A percentile compares a stretch with the other conserved stretches of the same genome.
Conservation (phyloP, 2,797 vertebrate genomes). For the Emydoidea blandingii region DNA sequence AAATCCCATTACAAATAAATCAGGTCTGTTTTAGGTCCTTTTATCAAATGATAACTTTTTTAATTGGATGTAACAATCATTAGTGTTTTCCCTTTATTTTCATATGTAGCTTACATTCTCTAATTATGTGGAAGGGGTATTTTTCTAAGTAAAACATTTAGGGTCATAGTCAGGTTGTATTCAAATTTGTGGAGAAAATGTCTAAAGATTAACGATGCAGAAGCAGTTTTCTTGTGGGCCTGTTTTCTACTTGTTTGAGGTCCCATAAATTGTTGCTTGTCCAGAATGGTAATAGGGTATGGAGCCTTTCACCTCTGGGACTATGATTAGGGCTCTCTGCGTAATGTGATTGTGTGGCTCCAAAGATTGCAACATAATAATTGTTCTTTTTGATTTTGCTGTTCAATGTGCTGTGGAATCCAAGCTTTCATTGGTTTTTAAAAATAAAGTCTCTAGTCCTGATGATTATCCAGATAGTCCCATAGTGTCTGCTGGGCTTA, state of each 20-base stretch:
- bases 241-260: conserved; percentile 15
- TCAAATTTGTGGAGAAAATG: conserved; percentile 32
- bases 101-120: conserved; percentile 35
- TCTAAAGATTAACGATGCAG: conserved; percentile 17
- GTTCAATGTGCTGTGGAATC: background rate
- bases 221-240: conserved; percentile 6
- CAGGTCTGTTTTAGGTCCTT: conserved; percentile 16
- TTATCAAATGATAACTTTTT: conserved; percentile 40
- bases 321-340: background rate
- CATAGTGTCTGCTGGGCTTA: background rate
- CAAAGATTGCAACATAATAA: background rate
- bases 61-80: conserved; percentile 14
- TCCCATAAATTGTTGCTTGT: background rate
- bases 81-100: conserved; percentile 51
- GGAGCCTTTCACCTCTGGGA: background rate
- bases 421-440: background rate
- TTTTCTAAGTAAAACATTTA: conserved; percentile 44
- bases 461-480: background rate
- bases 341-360: background rate
- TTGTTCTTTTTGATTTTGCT: background rate
- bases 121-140: conserved; percentile 35
- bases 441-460: background rate
- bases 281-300: background rate
- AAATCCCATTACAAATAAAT: conserved; percentile 35
- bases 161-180: conserved; percentile 14